Conservation (phyloP, 1,140 invertebrate species). For the Platorchestia sp. region DNA sequence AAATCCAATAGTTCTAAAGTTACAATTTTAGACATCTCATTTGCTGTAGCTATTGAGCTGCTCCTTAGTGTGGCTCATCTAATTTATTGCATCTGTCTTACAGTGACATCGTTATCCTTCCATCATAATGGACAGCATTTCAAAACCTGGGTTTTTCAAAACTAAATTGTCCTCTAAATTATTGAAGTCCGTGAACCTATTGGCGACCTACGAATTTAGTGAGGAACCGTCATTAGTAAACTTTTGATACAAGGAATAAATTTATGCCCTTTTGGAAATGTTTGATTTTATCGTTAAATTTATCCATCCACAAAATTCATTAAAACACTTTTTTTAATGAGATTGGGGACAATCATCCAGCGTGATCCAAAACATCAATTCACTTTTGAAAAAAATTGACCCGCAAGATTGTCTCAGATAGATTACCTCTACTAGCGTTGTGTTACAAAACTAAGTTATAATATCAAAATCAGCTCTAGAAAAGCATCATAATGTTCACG, state of each 20-base stretch:
- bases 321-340: background rate
- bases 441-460: no score
- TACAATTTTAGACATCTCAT: slow-evolving; percentile 49
- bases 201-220: background rate
- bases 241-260: background rate
- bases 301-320: background rate
- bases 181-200: background rate
- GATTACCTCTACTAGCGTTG: no score
- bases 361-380: no score
- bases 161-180: background rate
- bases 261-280: background rate
- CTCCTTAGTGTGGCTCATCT: background rate
- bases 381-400: no score
- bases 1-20: slow-evolving; percentile 42
- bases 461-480: no score
- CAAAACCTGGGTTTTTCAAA: background rate
- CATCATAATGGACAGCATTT: background rate
- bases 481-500: no score
- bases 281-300: background rate
- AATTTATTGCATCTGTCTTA: background rate
- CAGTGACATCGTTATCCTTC: background rate
- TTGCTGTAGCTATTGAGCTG: slow-evolving; percentile 13
- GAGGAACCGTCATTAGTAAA: background rate
- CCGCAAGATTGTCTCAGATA: no score
- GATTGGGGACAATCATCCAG: no score